Evolutionary conservation across 2,888 invertebrate species (phyloP).

Genomic region (Phoronis australis): DNA sequence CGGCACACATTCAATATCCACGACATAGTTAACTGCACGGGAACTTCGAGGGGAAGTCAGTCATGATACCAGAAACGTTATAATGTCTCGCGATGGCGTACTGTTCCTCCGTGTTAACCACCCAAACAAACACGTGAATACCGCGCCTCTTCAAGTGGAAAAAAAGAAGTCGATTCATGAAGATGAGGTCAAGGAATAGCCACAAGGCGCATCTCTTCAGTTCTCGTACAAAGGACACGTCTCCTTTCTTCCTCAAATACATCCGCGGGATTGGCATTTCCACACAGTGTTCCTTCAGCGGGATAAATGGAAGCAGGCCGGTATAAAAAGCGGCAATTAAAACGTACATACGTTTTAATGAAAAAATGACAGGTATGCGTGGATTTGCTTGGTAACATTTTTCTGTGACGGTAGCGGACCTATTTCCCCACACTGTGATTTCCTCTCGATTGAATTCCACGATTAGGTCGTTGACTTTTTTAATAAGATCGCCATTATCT

Average conservation of each 20-base stretch:
- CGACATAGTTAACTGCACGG: too few relatives aligned
- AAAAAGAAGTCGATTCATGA: conserved; percentile 61
- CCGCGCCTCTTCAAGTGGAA: conserved; percentile 61
- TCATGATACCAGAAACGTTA: conserved; percentile 66
- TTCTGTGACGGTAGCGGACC: conserved; percentile 56
- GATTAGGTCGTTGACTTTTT: conserved; percentile 57
- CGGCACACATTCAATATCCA: too few relatives aligned
- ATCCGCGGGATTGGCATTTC: conserved; percentile 63
- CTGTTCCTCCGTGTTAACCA: conserved; percentile 62
- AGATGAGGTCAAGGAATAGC: conserved; percentile 28
- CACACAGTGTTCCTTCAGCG: conserved; percentile 62
- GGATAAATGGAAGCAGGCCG: conserved; percentile 64
- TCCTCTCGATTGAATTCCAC: conserved; percentile 59
- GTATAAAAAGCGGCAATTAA: conserved; percentile 59
- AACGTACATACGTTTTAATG: conserved; percentile 57
- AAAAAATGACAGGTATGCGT: conserved; percentile 61
- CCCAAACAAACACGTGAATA: conserved; percentile 67
- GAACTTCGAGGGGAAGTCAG: conserved; percentile 63
- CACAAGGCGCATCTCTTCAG: neutral
- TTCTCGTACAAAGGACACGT: too few relatives aligned
- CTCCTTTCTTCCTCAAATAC: conserved; percentile 36
- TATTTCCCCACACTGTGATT: conserved; percentile 65
- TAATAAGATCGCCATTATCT: conserved; percentile 59
- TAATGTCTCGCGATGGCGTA: conserved; percentile 59
- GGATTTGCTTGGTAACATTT: conserved; percentile 63